Percentiles rank a stretch among this genome's conserved stretches.
phyloP scores from a whole-genome alignment of 2,113 vertebrate species.

The Hippocampus guttulatus region DNA sequence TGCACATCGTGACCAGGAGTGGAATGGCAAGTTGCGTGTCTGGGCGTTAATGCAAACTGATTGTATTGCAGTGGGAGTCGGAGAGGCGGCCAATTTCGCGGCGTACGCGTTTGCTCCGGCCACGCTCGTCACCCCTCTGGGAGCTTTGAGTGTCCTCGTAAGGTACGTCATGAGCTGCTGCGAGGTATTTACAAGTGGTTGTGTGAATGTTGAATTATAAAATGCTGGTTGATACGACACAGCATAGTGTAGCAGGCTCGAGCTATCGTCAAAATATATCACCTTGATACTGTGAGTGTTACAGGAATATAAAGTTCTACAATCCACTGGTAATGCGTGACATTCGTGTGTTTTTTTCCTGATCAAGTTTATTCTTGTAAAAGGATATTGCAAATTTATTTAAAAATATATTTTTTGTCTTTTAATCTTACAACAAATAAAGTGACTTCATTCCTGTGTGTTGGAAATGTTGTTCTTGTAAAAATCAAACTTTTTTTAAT shows the following conservation, averaged over 20 bases:
- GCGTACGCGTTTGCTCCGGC: conserved; percentile 84
- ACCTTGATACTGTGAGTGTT: not conserved
- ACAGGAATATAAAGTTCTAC: not conserved
- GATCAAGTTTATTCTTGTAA: not conserved
- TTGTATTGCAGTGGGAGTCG: conserved; percentile 75
- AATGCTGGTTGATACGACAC: not conserved
- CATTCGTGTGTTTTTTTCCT: not conserved
- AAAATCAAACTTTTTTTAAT: no score
- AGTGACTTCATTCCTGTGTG: no score
- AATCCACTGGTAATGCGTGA: not conserved
- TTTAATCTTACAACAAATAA: no score
- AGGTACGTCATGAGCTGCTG: conserved; percentile 57
- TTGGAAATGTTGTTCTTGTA: no score
- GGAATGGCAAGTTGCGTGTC: not conserved
- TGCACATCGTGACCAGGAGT: conserved; percentile 16
- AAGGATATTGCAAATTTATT: no score
- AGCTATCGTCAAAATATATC: not conserved
- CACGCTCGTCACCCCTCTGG: conserved; percentile 81
- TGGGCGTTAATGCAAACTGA: not conserved
- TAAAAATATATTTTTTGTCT: no score
- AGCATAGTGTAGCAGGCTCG: not conserved
- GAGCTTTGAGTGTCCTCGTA: conserved; percentile 81
- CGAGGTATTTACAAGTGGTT: not conserved
- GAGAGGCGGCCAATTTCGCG: conserved; percentile 82
- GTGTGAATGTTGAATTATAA: not conserved